Evolutionary conservation across 2,888 invertebrate genomes (phyloP).

Genomic region (Drosophila nr. fundita): DNA sequence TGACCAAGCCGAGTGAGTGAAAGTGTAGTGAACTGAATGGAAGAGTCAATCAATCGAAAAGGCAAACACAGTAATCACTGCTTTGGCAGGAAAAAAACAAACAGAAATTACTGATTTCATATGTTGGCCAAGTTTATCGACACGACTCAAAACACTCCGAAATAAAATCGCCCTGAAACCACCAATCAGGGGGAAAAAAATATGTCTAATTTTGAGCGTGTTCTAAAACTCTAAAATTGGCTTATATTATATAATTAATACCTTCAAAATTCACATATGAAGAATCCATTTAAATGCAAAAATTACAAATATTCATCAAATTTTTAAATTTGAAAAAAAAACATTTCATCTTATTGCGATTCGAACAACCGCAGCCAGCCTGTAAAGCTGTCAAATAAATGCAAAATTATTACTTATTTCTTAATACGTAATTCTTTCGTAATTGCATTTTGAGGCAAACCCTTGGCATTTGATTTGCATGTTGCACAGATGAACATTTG

Average conservation of each 20-base stretch:
- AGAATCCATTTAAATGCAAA: too few relatives aligned
- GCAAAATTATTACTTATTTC: not conserved
- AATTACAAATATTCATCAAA: too few relatives aligned
- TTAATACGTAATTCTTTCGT: too few relatives aligned
- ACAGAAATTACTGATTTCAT: not conserved
- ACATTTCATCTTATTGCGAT: not conserved
- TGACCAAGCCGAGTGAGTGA: slow-evolving; percentile 38
- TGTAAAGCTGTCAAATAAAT: not conserved
- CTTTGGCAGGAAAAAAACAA: not conserved
- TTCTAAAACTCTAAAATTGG: not conserved
- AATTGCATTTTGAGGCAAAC: not conserved
- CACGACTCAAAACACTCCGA: not conserved
- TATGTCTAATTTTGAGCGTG: rapidly evolving
- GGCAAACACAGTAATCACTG: not conserved
- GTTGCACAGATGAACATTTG: not conserved
- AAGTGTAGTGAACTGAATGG: slow-evolving; percentile 6
- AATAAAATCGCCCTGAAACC: not conserved
- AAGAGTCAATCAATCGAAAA: slow-evolving; percentile 28
- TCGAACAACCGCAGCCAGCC: not conserved
- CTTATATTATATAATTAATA: too few relatives aligned
- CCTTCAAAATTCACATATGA: not conserved
- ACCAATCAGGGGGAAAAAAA: too few relatives aligned
- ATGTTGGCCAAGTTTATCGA: not conserved
- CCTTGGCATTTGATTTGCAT: not conserved
- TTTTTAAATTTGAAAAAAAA: not conserved